Percentiles rank a stretch among this genome's conserved stretches.
Evolutionary conservation across 2,888 invertebrate species (phyloP).

Genomic region (Callosobruchus maculatus): DNA sequence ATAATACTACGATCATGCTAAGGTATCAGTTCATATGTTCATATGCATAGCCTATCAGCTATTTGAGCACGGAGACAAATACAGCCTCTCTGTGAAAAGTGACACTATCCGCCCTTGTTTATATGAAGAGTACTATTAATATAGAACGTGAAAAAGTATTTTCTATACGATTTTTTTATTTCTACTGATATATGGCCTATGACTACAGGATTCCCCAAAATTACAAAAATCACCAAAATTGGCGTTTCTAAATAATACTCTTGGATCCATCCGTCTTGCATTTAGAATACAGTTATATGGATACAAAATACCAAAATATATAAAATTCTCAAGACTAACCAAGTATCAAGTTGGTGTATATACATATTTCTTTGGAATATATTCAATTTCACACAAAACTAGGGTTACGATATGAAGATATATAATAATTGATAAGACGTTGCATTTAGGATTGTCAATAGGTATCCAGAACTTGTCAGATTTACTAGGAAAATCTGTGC

Average conservation of each 20-base stretch:
- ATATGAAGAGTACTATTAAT: too few species aligned
- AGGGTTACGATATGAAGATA: constrained; percentile 13
- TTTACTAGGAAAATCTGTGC: neutral
- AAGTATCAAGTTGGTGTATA: neutral
- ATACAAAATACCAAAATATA: constrained; percentile 12
- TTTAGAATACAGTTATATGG: constrained; percentile 4
- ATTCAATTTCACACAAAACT: constrained; percentile 4
- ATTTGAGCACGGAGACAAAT: too few species aligned
- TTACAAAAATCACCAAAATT: too few species aligned
- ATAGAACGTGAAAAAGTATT: too few species aligned
- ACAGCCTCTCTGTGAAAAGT: too few species aligned
- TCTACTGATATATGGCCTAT: too few species aligned
- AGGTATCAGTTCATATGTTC: too few species aligned
- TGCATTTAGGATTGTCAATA: constrained; percentile 18
- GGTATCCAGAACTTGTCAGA: neutral
- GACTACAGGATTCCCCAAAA: too few species aligned
- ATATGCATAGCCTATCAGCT: too few species aligned
- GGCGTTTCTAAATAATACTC: neutral
- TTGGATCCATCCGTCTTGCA: constrained; percentile 6
- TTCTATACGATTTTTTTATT: too few species aligned
- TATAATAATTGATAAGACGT: constrained; percentile 20
- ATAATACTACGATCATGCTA: too few species aligned
- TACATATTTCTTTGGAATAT: constrained; percentile 4
- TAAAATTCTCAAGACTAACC: neutral
- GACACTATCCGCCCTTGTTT: too few species aligned